Evolutionary conservation across 2,113 vertebrate species (phyloP).

Genomic region (Mormyrus lacerda): DNA sequence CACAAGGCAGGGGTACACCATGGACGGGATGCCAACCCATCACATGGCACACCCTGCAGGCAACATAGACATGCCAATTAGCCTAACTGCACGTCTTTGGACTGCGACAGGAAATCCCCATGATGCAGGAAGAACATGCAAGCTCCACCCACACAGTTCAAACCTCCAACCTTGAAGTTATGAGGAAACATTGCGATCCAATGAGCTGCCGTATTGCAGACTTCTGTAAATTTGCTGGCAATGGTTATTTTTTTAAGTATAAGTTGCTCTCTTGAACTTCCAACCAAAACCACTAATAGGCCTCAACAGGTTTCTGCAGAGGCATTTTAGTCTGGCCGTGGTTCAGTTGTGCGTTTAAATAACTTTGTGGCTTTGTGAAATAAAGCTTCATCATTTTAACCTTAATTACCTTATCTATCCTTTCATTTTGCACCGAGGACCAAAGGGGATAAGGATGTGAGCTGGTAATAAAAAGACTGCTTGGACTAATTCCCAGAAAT

Average conservation of each 20-base stretch:
- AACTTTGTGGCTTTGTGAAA: not conserved
- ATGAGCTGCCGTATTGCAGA: not conserved
- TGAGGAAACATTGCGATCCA: not conserved
- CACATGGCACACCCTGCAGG: not conserved
- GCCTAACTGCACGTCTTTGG: not conserved
- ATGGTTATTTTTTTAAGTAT: not conserved
- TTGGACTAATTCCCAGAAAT: constrained; percentile 7
- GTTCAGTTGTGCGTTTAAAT: not conserved
- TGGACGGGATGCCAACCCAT: not conserved
- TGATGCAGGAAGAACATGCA: not conserved
- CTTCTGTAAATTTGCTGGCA: not conserved
- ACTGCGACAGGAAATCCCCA: not conserved
- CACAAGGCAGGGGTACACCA: not conserved
- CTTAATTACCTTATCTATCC: constrained; percentile 6
- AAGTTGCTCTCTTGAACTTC: not conserved
- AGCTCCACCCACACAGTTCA: not conserved
- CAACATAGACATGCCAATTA: not conserved
- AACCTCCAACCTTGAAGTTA: not conserved
- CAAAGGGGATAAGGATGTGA: not conserved
- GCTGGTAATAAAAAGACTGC: not conserved
- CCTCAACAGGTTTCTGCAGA: not conserved
- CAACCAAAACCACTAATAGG: not conserved
- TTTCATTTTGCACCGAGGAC: not conserved
- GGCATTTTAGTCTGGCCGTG: not conserved
- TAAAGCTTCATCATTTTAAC: not conserved